Evolutionary conservation across 2,797 vertebrate species (phyloP), one percentile per base, ranked within the genome.

Genomic region (Eulemur mongoz): DNA sequence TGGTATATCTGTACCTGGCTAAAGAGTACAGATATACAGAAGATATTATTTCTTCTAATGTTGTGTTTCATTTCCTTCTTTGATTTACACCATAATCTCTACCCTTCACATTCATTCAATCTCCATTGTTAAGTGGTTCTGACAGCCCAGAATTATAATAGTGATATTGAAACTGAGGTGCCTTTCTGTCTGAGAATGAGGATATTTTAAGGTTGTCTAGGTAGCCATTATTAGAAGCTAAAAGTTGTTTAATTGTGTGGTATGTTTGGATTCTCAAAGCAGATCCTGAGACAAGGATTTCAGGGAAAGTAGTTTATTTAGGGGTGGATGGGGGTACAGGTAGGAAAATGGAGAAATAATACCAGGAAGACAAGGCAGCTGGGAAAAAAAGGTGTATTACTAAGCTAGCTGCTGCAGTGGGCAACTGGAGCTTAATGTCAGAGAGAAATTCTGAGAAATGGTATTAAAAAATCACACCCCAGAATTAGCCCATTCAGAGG

Each of bases 211-310:
- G 32, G 52, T 30, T 65, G 13, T 82, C 30, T 69, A 22, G 73
- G 57, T 61, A 89, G 89, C 20, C 78, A 88, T 50, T 80, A 80
- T 76, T 85, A 91, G n/a, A 94, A 90, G 69, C 13, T 25, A 73
- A 67, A 93, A 50, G 14, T 90, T 93, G 48, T 67, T 7, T 48
- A 67, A 72, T 63, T 82, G 40, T 83, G 11, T 80, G 22, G 7
- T 92, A 9, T 50, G 32, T 57, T 81, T 95, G 70, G 14, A 92
- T 89, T 93, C 83, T 86, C 61, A 93, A 89, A 83, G 11, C 4
- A 67, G n/a, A 89, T 78, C 72, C 20, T 67, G 30, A 76, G 67
- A 54, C 17, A 72, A 85, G 22, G n/a, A 76, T 70, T 81, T 38
- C 2, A 88, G 8, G 25, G 12, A 12, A 87, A 69, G 38, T 75